Evolutionary conservation across 2,113 vertebrate genomes (phyloP).

Genomic region (Corythornis vintsioides): DNA sequence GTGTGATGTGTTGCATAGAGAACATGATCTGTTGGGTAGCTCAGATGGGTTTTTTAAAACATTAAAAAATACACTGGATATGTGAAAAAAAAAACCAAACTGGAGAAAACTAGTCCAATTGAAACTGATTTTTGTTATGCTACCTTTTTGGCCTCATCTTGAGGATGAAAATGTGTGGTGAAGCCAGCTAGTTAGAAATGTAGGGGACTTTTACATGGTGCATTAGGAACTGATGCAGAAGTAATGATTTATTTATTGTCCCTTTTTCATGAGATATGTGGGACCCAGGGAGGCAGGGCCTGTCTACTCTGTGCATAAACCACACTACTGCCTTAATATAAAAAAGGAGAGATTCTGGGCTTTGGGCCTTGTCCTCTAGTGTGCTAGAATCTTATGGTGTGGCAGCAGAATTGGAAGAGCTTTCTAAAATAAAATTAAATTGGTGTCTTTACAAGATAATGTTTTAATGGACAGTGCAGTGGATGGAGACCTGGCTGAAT

Average conservation of each 20-base stretch:
- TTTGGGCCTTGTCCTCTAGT: not conserved
- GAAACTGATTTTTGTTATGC: not conserved
- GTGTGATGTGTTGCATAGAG: not conserved
- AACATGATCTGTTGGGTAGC: not conserved
- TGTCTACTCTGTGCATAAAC: not conserved
- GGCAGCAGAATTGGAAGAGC: not conserved
- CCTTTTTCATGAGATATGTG: not conserved
- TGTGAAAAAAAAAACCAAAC: not conserved
- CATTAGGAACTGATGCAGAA: not conserved
- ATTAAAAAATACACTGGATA: no score
- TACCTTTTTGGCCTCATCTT: not conserved
- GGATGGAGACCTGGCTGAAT: no score
- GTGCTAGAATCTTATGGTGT: not conserved
- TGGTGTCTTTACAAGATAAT: not conserved
- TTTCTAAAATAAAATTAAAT: not conserved
- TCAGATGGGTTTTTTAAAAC: not conserved
- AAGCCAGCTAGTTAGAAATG: not conserved
- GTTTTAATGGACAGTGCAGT: not conserved
- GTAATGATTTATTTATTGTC: fast-evolving
- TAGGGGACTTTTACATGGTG: not conserved
- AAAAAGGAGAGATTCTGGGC: not conserved
- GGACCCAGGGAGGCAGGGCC: not conserved
- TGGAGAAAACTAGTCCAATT: not conserved
- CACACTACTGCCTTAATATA: not conserved
- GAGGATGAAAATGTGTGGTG: not conserved